These are phyloP conservation scores for Sylvia atricapilla DNA, from an alignment of 2,113 vertebrate species.

Conservation along the genomic window DNA sequence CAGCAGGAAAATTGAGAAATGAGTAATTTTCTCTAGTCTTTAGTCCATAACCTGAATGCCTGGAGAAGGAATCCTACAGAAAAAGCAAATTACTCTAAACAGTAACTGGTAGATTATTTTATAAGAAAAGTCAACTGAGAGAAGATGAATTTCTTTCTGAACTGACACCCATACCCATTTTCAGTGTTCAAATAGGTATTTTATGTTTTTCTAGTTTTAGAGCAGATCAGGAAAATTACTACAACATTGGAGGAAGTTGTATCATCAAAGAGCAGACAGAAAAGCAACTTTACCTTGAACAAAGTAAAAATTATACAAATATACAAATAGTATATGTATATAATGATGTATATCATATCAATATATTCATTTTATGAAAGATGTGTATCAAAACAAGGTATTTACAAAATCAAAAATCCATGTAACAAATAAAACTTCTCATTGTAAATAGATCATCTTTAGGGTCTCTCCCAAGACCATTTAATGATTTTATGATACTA, in stretches of 20 bases:
- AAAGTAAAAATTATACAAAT: neutral
- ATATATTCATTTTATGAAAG: neutral
- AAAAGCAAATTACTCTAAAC: neutral
- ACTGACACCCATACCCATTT: neutral
- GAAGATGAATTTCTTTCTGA: neutral
- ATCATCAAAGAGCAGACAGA: neutral
- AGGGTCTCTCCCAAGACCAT: neutral
- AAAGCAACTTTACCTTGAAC: neutral
- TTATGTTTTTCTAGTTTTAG: neutral
- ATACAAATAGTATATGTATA: neutral
- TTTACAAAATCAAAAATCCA: neutral
- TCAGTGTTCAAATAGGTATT: neutral
- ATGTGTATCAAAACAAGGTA: neutral
- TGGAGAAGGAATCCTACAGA: neutral
- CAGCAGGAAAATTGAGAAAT: neutral
- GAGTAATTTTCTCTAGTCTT: neutral
- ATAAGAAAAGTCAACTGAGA: neutral
- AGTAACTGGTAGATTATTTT: neutral
- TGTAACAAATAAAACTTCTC: neutral
- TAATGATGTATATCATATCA: neutral
- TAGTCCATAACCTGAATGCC: neutral
- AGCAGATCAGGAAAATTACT: neutral
- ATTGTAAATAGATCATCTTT: neutral
- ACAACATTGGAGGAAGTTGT: fast-evolving
- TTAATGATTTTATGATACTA: neutral